A percentile compares a stretch with the other conserved stretches of the same genome.
phyloP scores from a whole-genome alignment of 1,140 invertebrate genomes.

The Liolophura sinensis region DNA sequence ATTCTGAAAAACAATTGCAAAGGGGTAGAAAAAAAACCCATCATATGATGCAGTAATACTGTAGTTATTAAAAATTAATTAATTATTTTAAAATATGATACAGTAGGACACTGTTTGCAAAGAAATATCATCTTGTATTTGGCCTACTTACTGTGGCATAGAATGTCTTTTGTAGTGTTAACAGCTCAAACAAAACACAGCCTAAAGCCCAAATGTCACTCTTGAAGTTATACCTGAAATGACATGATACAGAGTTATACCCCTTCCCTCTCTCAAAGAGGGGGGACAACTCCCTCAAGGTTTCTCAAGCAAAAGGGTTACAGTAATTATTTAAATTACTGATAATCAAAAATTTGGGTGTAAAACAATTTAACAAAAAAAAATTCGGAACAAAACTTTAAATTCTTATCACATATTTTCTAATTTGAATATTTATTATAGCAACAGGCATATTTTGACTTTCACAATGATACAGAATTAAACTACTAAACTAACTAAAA shows the following conservation, averaged over 20 bases:
- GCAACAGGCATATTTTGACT: too few species aligned
- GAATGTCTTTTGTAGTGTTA: constrained; percentile 67
- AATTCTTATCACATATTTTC: too few species aligned
- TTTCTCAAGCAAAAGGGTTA: too few species aligned
- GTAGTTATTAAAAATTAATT: not conserved
- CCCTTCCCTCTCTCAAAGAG: not conserved
- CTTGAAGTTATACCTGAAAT: constrained; percentile 57
- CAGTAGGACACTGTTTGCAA: not conserved
- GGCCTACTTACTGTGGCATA: constrained; percentile 63
- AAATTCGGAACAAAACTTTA: too few species aligned
- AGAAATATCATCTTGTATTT: not conserved
- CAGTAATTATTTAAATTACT: too few species aligned
- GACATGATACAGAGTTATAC: constrained; percentile 1
- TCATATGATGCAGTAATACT: not conserved
- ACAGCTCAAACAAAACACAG: constrained; percentile 79
- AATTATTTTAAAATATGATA: not conserved
- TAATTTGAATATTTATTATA: too few species aligned
- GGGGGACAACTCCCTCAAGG: too few species aligned
- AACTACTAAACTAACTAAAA: too few species aligned
- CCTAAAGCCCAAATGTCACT: constrained; percentile 87
- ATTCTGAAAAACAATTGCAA: constrained; percentile 40
- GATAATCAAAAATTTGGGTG: too few species aligned
- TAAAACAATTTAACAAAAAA: too few species aligned
- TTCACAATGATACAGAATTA: too few species aligned
- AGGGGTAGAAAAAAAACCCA: not conserved